These are phyloP conservation scores for Triplophysa dalaica DNA, from an alignment of 2,113 vertebrate genomes.

Conservation along the genomic window DNA sequence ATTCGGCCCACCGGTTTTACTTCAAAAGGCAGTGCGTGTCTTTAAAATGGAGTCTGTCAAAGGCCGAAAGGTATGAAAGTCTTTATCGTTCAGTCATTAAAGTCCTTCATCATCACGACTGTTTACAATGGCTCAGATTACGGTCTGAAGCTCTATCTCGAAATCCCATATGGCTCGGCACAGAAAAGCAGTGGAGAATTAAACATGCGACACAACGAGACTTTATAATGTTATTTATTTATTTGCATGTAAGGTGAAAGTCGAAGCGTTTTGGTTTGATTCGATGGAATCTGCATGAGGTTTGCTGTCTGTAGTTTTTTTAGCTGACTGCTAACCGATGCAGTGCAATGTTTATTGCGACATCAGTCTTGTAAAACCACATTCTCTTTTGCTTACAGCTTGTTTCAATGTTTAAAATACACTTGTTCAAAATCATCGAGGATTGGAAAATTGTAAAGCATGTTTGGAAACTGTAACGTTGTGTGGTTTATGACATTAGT, in stretches of 20 bases:
- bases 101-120: not conserved
- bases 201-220: not conserved
- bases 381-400: not conserved
- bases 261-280: not conserved
- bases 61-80: conserved; percentile 1
- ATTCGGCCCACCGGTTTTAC: conserved; percentile 14
- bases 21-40: not conserved
- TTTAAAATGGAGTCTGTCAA: conserved; percentile 11
- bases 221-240: not conserved
- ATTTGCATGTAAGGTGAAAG: not conserved
- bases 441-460: not conserved
- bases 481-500: not conserved
- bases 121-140: not conserved
- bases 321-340: conserved; percentile 5
- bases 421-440: not conserved
- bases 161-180: not conserved
- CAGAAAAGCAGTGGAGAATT: not conserved
- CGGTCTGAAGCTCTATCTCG: not conserved
- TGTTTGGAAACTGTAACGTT: not conserved
- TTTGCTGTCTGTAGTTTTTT: not conserved
- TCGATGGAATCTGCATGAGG: not conserved
- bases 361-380: not conserved
- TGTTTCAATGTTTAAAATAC: not conserved
- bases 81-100: too few relatives aligned
- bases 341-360: not conserved